A percentile compares a stretch with the other conserved stretches of the same genome.
Evolutionary conservation across 2,888 invertebrate species (phyloP).

Genomic region (Trichopria drosophilae): DNA sequence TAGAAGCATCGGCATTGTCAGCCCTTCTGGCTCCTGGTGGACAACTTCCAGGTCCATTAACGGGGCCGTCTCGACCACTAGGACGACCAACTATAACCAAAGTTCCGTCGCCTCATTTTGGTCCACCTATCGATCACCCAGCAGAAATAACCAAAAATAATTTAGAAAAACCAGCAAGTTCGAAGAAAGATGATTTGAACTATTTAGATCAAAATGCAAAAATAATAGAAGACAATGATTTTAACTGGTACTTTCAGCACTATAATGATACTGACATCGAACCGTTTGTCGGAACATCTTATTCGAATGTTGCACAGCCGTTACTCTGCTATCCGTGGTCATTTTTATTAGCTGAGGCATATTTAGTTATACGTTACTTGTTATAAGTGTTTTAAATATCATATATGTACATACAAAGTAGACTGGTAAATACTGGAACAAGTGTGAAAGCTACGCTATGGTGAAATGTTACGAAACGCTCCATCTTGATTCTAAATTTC

Average conservation of each 20-base stretch:
- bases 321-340: too few species aligned
- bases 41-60: constrained; percentile 55
- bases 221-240: constrained; percentile 62
- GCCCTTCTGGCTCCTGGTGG: constrained; percentile 68
- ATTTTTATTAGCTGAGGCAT: too few species aligned
- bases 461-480: too few species aligned
- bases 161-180: constrained; percentile 8
- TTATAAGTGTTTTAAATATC: too few species aligned
- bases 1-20: constrained; percentile 62
- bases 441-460: too few species aligned
- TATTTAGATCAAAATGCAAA: constrained; percentile 55
- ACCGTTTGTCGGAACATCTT: constrained; percentile 58
- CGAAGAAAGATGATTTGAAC: constrained; percentile 18
- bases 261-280: constrained; percentile 70
- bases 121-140: constrained; percentile 29
- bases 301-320: too few species aligned
- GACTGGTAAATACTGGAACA: too few species aligned
- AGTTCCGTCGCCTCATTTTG: constrained; percentile 59
- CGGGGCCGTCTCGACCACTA: constrained; percentile 49
- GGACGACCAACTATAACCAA: constrained; percentile 67
- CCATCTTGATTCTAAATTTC: too few species aligned
- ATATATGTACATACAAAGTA: too few species aligned
- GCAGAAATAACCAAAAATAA: constrained; percentile 30
- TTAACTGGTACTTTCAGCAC: constrained; percentile 86
- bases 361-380: too few species aligned